Base-by-base conservation (phyloP, 2,888 invertebrate species). In the Danaus chrysippus region DNA sequence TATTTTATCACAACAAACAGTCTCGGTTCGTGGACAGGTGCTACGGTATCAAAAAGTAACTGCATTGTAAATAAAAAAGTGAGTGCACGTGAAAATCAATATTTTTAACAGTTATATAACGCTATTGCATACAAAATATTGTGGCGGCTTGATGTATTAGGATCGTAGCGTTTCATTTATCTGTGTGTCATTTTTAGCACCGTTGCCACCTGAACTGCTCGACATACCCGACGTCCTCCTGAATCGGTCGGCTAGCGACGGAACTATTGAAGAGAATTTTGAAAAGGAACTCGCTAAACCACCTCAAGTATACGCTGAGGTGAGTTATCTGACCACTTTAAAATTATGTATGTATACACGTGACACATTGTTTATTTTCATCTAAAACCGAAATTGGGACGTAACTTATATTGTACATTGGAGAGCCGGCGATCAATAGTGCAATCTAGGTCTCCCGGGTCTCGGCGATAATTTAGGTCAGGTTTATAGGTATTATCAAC, bases 191-290 rank as follows among this genome's bases (percentile, higher is more conserved):
- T 53, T 72, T 73, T 43, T 78, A 88, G 89, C 83, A 2, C 85
- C 86, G 0, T 72, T 87, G n/a, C 86, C 88, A 0, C 84, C 87
- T 0, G 86, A 88, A 61, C 73, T 88, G n/a, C 69, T 87, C 56
- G 83, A 84, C 61, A 73, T 87, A 13, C 73, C 83, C 0, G 86
- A 84, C 9, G 81, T 81, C 34, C 73, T 81, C 34, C 65, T 86
- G 6, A 74, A 80, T 49, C 78, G 78, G 54, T 95, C 96, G 6
- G 94, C 95, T 56, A 95, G 96, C 64, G 97, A 97, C 85, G 97
- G 97, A 59, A 95, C 96, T 1, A 95, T 96, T 66, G 97, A 97
- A 77, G 97, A 97, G 76, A 97, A 97, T 82, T 97, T 96, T 84
- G 97, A 97, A 82, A 95, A 96, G 78, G 96, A 96, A 76, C 91